Conservation (phyloP, 2,797 vertebrate genomes). For the Ara ararauna region DNA sequence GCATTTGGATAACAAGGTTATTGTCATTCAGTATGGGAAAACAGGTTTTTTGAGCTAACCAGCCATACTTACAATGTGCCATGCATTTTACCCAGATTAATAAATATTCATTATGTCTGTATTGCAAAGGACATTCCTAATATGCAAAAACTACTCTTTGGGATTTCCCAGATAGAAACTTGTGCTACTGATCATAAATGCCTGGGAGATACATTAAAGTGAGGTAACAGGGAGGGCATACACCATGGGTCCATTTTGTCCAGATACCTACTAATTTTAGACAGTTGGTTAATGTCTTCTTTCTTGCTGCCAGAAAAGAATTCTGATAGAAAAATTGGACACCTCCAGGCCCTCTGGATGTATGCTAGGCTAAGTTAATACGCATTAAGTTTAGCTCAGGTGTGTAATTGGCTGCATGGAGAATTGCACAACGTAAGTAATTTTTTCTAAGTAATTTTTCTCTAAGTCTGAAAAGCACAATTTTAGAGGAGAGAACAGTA, state of each 20-base stretch:
- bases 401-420: neutral
- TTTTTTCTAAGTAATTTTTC: neutral
- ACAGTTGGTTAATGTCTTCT: neutral
- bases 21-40: neutral
- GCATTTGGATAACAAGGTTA: neutral
- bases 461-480: neutral
- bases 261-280: neutral
- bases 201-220: neutral
- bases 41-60: neutral
- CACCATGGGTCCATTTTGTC: neutral
- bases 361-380: neutral
- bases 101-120: neutral
- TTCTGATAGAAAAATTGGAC: neutral
- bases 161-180: neutral
- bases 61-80: neutral
- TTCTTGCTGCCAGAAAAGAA: neutral
- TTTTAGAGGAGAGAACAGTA: constrained; percentile 19
- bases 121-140: neutral
- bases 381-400: neutral
- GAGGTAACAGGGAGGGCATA: neutral
- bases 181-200: neutral
- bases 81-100: neutral
- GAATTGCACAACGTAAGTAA: neutral
- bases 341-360: neutral
- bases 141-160: neutral